Evolutionary conservation across 2,888 invertebrate genomes (phyloP).

Genomic region (Calephelis perditalis): DNA sequence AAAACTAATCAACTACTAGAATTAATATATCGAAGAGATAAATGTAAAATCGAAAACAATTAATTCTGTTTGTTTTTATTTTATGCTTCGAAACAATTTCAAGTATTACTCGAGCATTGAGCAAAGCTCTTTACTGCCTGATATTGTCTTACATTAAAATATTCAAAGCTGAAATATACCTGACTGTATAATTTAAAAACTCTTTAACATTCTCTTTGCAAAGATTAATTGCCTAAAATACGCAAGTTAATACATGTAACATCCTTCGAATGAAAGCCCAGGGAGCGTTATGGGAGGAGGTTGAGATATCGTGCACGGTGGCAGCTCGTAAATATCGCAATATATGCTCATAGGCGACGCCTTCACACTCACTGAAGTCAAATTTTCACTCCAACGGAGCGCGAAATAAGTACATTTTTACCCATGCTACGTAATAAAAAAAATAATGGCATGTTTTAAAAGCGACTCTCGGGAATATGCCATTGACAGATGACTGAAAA

Average conservation of each 20-base stretch:
- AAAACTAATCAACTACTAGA: too few relatives aligned
- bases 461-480: conserved; percentile 46
- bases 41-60: too few relatives aligned
- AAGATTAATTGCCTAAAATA: conserved; percentile 8
- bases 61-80: too few relatives aligned
- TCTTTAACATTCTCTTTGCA: neutral
- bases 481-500: conserved; percentile 48
- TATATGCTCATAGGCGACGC: conserved; percentile 37
- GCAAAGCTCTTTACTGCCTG: too few relatives aligned
- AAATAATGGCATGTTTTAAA: conserved; percentile 73
- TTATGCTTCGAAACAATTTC: too few relatives aligned
- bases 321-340: conserved; percentile 57
- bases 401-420: conserved; percentile 78
- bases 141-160: too few relatives aligned
- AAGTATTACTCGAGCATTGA: too few relatives aligned
- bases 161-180: too few relatives aligned
- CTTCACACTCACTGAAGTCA: conserved; percentile 72
- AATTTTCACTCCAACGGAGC: conserved; percentile 76
- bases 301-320: conserved; percentile 59
- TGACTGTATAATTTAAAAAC: too few relatives aligned
- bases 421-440: conserved; percentile 70
- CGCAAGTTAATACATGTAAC: conserved; percentile 5
- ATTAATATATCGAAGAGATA: too few relatives aligned
- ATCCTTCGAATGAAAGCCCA: conserved; percentile 21
- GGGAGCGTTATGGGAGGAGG: conserved; percentile 38